phyloP scores from a whole-genome alignment of 2,888 invertebrate genomes.

The Strigamia crassipes region DNA sequence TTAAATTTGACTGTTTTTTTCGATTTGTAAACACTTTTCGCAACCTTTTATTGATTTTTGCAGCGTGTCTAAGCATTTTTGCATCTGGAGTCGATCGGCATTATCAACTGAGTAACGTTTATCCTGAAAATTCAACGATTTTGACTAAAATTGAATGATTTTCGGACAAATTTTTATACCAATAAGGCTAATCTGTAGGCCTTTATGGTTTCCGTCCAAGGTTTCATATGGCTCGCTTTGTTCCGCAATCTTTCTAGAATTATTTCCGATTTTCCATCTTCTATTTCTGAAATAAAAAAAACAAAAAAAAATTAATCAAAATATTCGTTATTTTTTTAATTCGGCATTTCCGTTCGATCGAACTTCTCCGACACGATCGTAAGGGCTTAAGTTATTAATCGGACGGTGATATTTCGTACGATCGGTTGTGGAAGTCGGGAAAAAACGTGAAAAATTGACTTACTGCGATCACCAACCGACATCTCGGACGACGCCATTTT shows the following conservation, averaged over 20 bases:
- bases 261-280: slow-evolving; percentile 78
- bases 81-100: slow-evolving; percentile 80
- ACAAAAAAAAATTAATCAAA: background rate
- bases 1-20: background rate
- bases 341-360: background rate
- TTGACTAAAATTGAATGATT: no score
- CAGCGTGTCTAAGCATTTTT: slow-evolving; percentile 86
- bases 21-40: background rate
- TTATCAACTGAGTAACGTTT: slow-evolving; percentile 86
- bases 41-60: slow-evolving; percentile 84
- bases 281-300: background rate
- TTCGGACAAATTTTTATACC: slow-evolving; percentile 61
- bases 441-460: background rate
- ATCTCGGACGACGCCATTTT: slow-evolving; percentile 39
- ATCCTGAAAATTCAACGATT: slow-evolving; percentile 65
- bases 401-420: no score
- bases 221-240: slow-evolving; percentile 79
- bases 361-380: no score
- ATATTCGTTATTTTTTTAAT: background rate
- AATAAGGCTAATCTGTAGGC: slow-evolving; percentile 82
- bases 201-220: slow-evolving; percentile 84
- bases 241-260: slow-evolving; percentile 90
- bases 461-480: slow-evolving; percentile 10
- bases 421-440: background rate
- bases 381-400: no score